Base-by-base conservation (phyloP, 2,113 vertebrate species). In the Anolis sagrei region DNA sequence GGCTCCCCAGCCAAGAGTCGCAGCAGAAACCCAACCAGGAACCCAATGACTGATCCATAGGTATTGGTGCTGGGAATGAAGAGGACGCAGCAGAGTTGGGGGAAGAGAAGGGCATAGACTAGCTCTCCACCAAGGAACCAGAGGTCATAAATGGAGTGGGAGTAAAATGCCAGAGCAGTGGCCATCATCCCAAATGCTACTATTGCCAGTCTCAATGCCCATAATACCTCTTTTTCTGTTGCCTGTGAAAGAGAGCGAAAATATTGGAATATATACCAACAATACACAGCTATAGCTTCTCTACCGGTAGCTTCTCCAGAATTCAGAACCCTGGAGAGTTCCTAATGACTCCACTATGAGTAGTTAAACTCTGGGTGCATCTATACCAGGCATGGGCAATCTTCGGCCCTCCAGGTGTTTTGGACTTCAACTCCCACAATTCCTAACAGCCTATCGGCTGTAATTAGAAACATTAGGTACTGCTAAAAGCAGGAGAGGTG, bases 71-170 rank as follows among this genome's bases (percentile, higher is more conserved):
- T 21, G 25, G 88, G 88, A 86, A 93, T 69, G 7, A 97, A 98
- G 78, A 97, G 96, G 58, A 96, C 87, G 3, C 97, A 98, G 81
- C 97, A 97, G 78, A 97, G 91, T 93, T 97, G 97, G 32, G 97
- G 96, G 87, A 98, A 97, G 84, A 98, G 95, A 36, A 98, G 91
- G 3, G 96, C 94, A 0, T 97, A 97, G 36, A 97, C 96, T 93
- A 98, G 95, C 88, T 98, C 97, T 19, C 96, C 96, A 0, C 97
- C 96, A 75, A 97, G 94, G n/a, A 98, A 94, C 97, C 97, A 98
- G 83, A 98, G 96, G 82, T 97, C 95, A 2, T 97, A 96, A 83
- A 97, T 84, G 4, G 97, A 97, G 91, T 83, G 93, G 87, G 97
- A 96, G 79, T 95, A 88, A 88, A 97, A 97, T 58, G 97, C 96